Conservation (phyloP, 1,140 invertebrate genomes). For the Cherax quadricarinatus region DNA sequence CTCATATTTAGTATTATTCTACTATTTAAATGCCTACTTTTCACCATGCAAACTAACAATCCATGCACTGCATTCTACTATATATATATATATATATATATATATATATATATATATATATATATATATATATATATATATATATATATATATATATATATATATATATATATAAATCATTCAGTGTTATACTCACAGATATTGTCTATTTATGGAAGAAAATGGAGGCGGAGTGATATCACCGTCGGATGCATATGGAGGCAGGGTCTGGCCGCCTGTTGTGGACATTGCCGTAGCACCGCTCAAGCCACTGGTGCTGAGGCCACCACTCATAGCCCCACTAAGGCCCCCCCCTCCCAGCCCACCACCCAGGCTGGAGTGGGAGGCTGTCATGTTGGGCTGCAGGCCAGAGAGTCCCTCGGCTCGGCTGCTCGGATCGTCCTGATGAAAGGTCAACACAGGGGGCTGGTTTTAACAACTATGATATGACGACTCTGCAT, state of each 20-base stretch:
- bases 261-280: slow-evolving; percentile 35
- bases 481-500: no score
- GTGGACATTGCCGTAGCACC: slow-evolving; percentile 34
- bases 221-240: slow-evolving; percentile 63
- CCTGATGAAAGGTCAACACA: slow-evolving; percentile 14
- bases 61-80: neutral
- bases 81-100: neutral
- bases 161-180: neutral
- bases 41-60: no score
- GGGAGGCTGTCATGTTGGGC: slow-evolving; percentile 46
- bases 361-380: slow-evolving; percentile 46
- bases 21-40: no score
- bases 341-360: slow-evolving; percentile 24
- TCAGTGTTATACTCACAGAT: slow-evolving; percentile 46
- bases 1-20: no score
- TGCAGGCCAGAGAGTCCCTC: slow-evolving; percentile 16
- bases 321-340: slow-evolving; percentile 36
- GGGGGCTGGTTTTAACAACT: no score
- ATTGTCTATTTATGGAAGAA: slow-evolving; percentile 60
- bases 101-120: neutral
- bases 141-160: neutral
- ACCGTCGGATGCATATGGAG: slow-evolving; percentile 43
- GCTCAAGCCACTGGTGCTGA: slow-evolving; percentile 42
- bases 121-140: slow-evolving; percentile 34
- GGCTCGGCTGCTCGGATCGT: neutral